Percentiles rank a stretch among this genome's conserved stretches.
phyloP scores from a whole-genome alignment of 2,888 invertebrate species.

The Dasypogon diadema region DNA sequence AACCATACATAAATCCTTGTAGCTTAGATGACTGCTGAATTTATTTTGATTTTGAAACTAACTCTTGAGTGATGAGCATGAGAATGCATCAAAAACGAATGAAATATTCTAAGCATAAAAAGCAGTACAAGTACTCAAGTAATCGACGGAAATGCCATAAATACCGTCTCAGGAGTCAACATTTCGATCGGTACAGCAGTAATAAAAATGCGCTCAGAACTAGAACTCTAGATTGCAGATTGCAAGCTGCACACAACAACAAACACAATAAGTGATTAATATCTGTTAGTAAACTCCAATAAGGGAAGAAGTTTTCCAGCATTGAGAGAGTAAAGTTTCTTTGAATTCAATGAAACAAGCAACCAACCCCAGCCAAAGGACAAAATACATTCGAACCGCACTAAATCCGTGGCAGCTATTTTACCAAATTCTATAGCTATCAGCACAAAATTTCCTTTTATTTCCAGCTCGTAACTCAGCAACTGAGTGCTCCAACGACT shows the following conservation, averaged over 20 bases:
- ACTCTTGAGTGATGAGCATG: too few relatives aligned
- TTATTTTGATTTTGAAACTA: too few relatives aligned
- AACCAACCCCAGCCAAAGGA: background rate
- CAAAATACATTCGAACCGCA: background rate
- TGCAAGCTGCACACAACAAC: background rate
- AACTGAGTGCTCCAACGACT: background rate
- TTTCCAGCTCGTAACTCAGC: background rate
- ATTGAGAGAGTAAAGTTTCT: background rate
- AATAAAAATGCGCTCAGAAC: background rate
- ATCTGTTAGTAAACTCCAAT: background rate
- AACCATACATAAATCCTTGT: too few relatives aligned
- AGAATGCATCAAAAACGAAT: too few relatives aligned
- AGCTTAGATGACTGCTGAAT: too few relatives aligned
- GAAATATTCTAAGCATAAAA: too few relatives aligned
- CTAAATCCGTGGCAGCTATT: background rate
- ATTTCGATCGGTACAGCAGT: background rate
- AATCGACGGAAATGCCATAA: too few relatives aligned
- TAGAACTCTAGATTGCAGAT: background rate
- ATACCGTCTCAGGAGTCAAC: background rate
- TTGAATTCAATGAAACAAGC: background rate
- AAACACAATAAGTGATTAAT: slow-evolving; percentile 10
- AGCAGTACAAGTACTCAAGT: too few relatives aligned
- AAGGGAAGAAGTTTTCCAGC: background rate
- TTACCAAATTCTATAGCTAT: slow-evolving; percentile 1
- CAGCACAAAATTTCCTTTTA: slow-evolving; percentile 13